Percentiles rank a stretch among this genome's conserved stretches.
These are phyloP conservation scores for Macroglossus sobrinus DNA, from an alignment of 2,113 vertebrate genomes.

Conservation along the genomic window DNA sequence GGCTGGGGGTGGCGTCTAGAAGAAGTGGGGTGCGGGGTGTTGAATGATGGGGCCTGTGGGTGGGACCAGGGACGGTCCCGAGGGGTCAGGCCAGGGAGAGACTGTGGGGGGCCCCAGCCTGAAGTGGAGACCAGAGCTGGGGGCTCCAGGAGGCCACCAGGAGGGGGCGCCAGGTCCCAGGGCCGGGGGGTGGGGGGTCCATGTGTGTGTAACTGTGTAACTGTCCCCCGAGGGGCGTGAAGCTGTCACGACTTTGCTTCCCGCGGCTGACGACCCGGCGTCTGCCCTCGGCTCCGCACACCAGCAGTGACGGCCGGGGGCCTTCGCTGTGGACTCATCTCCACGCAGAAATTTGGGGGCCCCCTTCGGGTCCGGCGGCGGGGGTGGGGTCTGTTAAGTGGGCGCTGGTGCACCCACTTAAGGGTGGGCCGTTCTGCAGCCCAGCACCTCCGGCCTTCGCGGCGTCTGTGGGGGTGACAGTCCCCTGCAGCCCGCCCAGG, in stretches of 20 bases:
- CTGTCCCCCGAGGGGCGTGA: accelerated
- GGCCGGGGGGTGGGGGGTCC: not conserved
- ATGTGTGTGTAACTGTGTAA: accelerated
- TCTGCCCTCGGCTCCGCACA: accelerated
- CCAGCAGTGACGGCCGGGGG: not conserved
- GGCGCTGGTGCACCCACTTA: not conserved
- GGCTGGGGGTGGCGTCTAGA: accelerated
- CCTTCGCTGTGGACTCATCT: accelerated
- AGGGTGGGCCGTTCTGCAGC: accelerated
- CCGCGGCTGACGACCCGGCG: not conserved
- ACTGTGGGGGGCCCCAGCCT: not conserved
- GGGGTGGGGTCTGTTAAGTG: no score
- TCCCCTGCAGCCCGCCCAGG: not conserved
- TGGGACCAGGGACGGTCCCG: not conserved
- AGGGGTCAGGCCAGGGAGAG: not conserved
- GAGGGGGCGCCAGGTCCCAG: accelerated
- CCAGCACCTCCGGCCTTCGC: accelerated
- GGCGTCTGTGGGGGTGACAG: accelerated
- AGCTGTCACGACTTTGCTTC: accelerated
- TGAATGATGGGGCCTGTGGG: not conserved
- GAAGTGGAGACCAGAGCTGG: not conserved
- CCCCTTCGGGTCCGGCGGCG: accelerated
- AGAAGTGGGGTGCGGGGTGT: not conserved
- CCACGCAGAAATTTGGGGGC: not conserved
- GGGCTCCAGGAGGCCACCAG: accelerated